Evolutionary conservation across 2,113 vertebrate species (phyloP).

Genomic region (Stegostoma tigrinum): DNA sequence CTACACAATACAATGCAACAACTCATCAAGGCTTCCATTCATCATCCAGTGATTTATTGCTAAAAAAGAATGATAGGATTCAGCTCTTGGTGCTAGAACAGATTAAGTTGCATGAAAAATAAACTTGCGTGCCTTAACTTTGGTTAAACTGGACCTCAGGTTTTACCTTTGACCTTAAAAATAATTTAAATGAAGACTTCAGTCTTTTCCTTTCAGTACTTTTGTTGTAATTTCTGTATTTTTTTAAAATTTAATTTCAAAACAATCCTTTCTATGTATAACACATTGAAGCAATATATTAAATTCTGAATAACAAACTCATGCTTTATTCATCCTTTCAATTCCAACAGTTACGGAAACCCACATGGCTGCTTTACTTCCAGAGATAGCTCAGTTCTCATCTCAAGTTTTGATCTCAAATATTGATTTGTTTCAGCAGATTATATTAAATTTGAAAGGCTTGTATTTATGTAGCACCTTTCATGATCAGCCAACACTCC

Average conservation of each 20-base stretch:
- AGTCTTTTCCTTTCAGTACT: background rate
- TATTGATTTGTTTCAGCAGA: background rate
- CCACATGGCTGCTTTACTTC: background rate
- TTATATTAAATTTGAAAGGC: background rate
- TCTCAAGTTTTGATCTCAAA: background rate
- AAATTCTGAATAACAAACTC: background rate
- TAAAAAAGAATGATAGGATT: background rate
- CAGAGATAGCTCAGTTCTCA: background rate
- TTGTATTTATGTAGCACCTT: background rate
- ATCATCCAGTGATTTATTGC: background rate
- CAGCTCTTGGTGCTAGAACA: background rate
- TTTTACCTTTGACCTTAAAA: background rate
- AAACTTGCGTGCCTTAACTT: background rate
- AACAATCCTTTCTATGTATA: background rate
- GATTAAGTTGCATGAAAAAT: background rate
- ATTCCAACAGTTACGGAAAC: background rate
- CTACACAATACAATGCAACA: no score
- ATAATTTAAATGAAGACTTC: background rate
- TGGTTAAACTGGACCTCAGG: background rate
- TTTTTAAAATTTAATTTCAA: background rate
- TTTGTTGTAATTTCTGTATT: background rate
- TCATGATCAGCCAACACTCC: background rate
- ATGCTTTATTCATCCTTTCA: background rate
- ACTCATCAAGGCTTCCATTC: background rate
- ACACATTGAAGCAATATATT: background rate